Evolutionary conservation across 2,888 invertebrate species (phyloP).

Genomic region (Conops quadrifasciatus): DNA sequence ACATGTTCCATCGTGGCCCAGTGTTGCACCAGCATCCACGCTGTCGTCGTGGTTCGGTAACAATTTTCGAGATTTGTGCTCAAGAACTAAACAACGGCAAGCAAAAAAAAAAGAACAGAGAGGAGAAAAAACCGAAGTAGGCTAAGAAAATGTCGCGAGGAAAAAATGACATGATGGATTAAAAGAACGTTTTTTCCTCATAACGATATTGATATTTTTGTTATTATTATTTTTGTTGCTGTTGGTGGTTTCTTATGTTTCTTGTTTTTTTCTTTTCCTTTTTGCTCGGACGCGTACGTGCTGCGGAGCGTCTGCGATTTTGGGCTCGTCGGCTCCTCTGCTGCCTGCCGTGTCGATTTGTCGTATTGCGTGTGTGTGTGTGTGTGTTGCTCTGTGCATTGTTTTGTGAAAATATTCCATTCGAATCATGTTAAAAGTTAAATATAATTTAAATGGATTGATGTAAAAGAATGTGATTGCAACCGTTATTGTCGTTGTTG

Average conservation of each 20-base stretch:
- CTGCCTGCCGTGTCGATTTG: too few species aligned
- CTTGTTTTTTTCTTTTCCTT: neutral
- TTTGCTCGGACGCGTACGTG: neutral
- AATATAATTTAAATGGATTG: neutral
- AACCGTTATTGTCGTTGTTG: neutral
- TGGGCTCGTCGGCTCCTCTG: neutral
- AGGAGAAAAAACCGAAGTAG: neutral
- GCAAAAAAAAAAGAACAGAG: conserved; percentile 1
- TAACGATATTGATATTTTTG: too few species aligned
- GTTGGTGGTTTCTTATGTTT: too few species aligned
- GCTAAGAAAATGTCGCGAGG: too few species aligned
- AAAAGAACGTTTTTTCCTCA: too few species aligned
- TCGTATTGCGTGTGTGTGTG: neutral
- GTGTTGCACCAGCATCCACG: conserved; percentile 61
- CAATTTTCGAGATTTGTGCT: conserved; percentile 21
- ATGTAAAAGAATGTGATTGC: neutral
- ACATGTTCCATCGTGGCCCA: conserved; percentile 52
- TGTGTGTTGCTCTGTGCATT: conserved; percentile 1
- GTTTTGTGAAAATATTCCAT: neutral
- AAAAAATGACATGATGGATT: too few species aligned
- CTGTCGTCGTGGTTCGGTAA: conserved; percentile 50
- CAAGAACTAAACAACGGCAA: neutral
- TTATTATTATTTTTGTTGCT: too few species aligned
- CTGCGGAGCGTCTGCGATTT: neutral
- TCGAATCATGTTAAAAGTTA: neutral